phyloP scores from a whole-genome alignment of 2,113 vertebrate species.

The Phalacrocorax carbo region DNA sequence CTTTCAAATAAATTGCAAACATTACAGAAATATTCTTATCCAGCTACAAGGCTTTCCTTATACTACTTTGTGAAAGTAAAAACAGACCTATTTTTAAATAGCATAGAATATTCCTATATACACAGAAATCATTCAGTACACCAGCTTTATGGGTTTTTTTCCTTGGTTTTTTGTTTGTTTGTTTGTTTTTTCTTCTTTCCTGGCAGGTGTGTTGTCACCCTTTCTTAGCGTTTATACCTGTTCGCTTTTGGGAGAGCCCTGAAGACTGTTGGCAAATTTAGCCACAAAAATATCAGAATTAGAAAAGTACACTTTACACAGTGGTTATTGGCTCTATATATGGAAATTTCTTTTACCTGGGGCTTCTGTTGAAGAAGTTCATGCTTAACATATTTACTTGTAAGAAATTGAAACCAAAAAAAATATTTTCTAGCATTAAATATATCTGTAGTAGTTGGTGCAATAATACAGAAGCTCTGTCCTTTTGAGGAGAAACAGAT shows the following conservation, averaged over 20 bases:
- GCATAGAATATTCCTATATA: background rate
- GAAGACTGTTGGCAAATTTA: background rate
- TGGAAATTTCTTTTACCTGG: background rate
- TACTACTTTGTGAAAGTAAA: background rate
- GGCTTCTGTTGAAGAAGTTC: background rate
- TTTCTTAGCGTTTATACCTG: background rate
- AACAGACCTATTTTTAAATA: background rate
- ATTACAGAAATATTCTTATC: background rate
- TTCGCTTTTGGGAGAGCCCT: background rate
- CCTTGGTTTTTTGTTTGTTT: background rate
- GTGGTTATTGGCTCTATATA: background rate
- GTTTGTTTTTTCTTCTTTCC: background rate
- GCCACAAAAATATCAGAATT: background rate
- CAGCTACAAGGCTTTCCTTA: background rate
- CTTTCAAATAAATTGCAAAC: background rate
- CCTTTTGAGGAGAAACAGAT: background rate
- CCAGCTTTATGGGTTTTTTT: no score
- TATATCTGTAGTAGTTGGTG: background rate
- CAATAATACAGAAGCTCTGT: background rate
- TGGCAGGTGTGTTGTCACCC: background rate
- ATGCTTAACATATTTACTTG: background rate
- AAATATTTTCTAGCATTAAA: background rate
- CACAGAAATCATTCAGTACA: background rate
- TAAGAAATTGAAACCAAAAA: background rate
- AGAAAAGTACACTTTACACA: background rate